phyloP scores from a whole-genome alignment of 1,140 invertebrate species.

The Zophobas atratus region DNA sequence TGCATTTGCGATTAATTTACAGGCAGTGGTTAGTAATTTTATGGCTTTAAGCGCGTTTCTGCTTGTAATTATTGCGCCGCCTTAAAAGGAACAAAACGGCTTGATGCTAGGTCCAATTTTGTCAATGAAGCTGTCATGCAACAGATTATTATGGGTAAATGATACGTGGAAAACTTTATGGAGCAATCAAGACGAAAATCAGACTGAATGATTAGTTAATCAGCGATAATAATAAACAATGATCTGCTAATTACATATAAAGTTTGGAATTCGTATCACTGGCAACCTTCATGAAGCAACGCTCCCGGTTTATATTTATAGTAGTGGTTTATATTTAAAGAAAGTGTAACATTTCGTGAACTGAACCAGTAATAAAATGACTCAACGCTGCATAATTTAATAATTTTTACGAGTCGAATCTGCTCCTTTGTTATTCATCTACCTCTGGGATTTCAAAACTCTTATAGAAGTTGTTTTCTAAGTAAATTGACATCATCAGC shows the following conservation, averaged over 20 bases:
- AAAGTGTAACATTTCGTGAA: slow-evolving; percentile 11
- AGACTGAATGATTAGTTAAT: too few species aligned
- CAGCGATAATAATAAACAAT: too few species aligned
- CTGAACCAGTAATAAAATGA: not conserved
- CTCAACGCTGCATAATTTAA: slow-evolving; percentile 8
- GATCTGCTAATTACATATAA: too few species aligned
- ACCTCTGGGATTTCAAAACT: not conserved
- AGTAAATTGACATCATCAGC: slow-evolving; percentile 31
- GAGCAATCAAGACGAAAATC: too few species aligned
- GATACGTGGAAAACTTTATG: too few species aligned
- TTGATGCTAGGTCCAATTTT: not conserved
- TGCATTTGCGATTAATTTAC: slow-evolving; percentile 35
- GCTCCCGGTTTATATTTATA: not conserved
- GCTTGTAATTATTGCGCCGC: slow-evolving; percentile 26
- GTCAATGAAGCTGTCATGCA: slow-evolving; percentile 6
- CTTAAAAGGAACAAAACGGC: slow-evolving; percentile 4
- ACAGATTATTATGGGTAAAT: too few species aligned
- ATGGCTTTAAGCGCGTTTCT: slow-evolving; percentile 1
- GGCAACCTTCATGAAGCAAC: not conserved
- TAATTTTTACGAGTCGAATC: not conserved
- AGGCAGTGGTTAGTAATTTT: slow-evolving; percentile 20
- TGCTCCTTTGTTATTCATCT: not conserved
- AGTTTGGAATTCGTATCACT: not conserved
- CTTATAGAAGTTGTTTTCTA: slow-evolving; percentile 3
- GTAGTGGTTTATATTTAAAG: not conserved